Conservation (phyloP, 2,888 invertebrate genomes). For the Mythimna loreyi region DNA sequence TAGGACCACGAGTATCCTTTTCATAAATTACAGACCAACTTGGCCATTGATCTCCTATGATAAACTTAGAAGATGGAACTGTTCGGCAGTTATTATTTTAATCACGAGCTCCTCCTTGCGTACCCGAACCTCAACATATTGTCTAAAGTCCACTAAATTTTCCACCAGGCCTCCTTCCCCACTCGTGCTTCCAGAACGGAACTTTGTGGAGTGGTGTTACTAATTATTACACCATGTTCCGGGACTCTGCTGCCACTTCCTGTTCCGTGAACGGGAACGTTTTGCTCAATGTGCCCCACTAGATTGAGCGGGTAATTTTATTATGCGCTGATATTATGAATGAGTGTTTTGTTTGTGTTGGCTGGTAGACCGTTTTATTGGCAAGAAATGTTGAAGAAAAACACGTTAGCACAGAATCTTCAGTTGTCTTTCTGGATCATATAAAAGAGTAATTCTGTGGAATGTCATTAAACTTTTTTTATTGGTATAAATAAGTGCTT, state of each 20-base stretch:
- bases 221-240: conserved; percentile 50
- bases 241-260: conserved; percentile 44
- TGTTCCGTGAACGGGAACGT: conserved; percentile 34
- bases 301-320: conserved; percentile 17
- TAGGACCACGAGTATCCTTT: too few relatives aligned
- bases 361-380: not conserved
- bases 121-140: not conserved
- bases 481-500: too few relatives aligned
- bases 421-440: too few relatives aligned
- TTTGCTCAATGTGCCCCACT: conserved; percentile 27
- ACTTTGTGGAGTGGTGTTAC: conserved; percentile 38
- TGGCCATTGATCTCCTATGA: too few relatives aligned
- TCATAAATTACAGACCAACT: too few relatives aligned
- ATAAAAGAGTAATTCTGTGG: too few relatives aligned
- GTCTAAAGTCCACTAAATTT: conserved; percentile 26
- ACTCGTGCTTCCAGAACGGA: conserved; percentile 23
- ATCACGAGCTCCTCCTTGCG: too few relatives aligned
- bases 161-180: conserved; percentile 9
- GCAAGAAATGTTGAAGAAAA: not conserved
- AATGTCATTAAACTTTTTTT: too few relatives aligned
- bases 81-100: too few relatives aligned
- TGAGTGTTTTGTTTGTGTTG: conserved; percentile 14
- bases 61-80: too few relatives aligned
- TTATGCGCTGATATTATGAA: conserved; percentile 8
- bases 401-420: not conserved